Evolutionary conservation across 2,113 vertebrate species (phyloP).

Genomic region (Oriolus oriolus): DNA sequence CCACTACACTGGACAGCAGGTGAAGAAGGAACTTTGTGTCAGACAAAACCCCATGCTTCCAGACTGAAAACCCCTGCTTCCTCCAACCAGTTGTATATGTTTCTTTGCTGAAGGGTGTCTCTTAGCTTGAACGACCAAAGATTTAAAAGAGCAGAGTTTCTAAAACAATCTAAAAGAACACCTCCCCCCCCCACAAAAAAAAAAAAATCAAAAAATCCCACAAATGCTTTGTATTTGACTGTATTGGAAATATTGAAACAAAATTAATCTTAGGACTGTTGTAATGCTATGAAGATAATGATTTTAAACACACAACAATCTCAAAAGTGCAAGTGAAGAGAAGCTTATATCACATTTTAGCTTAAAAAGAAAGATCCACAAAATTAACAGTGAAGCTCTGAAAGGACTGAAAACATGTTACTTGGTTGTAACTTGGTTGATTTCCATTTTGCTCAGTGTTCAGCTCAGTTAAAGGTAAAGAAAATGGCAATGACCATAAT

Average conservation of each 20-base stretch:
- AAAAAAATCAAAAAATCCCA: not conserved
- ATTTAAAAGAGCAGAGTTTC: not conserved
- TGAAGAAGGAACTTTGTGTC: not conserved
- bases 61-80: not conserved
- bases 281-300: not conserved
- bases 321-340: not conserved
- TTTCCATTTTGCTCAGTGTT: not conserved
- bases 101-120: not conserved
- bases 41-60: not conserved
- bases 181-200: rapidly evolving
- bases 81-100: rapidly evolving
- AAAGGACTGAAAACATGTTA: not conserved
- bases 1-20: not conserved
- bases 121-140: not conserved
- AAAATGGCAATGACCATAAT: not conserved
- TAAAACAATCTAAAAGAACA: not conserved
- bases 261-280: not conserved
- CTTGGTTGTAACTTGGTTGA: too few species aligned
- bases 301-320: not conserved
- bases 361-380: not conserved
- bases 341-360: not conserved
- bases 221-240: not conserved
- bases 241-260: not conserved
- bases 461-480: not conserved
- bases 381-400: not conserved